Conservation (phyloP, 2,113 vertebrate species). For the Balaeniceps rex region DNA sequence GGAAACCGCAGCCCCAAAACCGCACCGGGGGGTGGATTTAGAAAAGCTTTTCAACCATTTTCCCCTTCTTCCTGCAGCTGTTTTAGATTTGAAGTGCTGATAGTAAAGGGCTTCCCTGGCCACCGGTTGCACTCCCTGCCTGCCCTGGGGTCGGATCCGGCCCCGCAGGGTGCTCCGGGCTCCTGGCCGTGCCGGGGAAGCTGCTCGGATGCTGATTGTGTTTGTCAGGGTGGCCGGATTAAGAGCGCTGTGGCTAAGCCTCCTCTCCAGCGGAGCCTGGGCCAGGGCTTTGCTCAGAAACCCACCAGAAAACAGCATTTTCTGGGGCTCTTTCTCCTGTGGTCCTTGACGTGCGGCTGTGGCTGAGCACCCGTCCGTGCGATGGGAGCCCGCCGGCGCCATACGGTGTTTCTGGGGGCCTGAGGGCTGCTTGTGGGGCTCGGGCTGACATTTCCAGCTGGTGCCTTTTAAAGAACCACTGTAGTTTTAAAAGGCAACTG, state of each 20-base stretch:
- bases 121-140: not conserved
- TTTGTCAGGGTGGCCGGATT: conserved; percentile 64
- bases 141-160: fast-evolving
- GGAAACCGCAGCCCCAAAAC: not conserved
- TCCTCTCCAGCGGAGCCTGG: not conserved
- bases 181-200: not conserved
- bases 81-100: not conserved
- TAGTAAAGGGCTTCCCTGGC: not conserved
- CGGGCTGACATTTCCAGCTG: not conserved
- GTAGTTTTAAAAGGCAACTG: conserved; percentile 16
- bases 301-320: not conserved
- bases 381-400: not conserved
- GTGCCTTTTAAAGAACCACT: not conserved
- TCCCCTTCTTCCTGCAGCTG: not conserved
- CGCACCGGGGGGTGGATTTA: not conserved
- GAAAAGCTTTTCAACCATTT: not conserved
- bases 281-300: not conserved
- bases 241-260: conserved; percentile 33
- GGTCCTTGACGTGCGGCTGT: not conserved
- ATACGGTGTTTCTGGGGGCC: not conserved
- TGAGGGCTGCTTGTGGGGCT: not conserved
- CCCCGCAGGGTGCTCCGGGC: not conserved
- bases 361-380: not conserved
- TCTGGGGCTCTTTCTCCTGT: not conserved
- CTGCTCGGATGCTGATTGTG: conserved; percentile 50